Evolutionary conservation across 2,113 vertebrate species (phyloP).

Genomic region (Vicugna pacos): DNA sequence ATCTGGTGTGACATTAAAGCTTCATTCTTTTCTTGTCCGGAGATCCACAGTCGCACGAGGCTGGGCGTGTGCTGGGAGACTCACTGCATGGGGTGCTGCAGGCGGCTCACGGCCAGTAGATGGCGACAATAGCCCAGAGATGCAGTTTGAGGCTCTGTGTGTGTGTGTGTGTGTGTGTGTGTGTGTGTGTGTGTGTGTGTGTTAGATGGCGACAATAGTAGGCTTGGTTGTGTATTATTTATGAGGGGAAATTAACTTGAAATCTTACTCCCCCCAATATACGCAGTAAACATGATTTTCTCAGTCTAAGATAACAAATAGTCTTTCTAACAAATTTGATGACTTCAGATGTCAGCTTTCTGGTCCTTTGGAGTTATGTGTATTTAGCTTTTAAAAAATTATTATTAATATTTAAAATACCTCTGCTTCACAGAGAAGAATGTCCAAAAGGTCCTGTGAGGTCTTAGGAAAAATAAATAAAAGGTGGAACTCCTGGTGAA

Average conservation of each 20-base stretch:
- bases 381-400: slow-evolving; percentile 57
- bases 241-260: slow-evolving; percentile 86
- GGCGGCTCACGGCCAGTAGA: slow-evolving; percentile 76
- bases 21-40: slow-evolving; percentile 28
- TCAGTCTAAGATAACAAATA: slow-evolving; percentile 85
- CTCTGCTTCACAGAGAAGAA: slow-evolving; percentile 68
- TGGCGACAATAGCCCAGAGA: slow-evolving; percentile 81
- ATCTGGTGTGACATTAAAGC: not conserved
- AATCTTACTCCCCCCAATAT: slow-evolving; percentile 81
- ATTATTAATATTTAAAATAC: slow-evolving; percentile 67
- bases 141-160: not conserved
- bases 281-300: slow-evolving; percentile 84
- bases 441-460: slow-evolving; percentile 63
- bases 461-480: not conserved
- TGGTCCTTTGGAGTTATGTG: slow-evolving; percentile 70
- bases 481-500: not conserved
- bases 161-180: not conserved
- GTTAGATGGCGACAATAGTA: not conserved
- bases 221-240: slow-evolving; percentile 81
- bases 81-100: not conserved
- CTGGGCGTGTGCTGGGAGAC: not conserved
- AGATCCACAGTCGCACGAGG: not conserved
- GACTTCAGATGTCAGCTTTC: slow-evolving; percentile 81
- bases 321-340: slow-evolving; percentile 86
- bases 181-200: no score